phyloP scores from a whole-genome alignment of 2,113 vertebrate species.

The Thunnus thynnus region DNA sequence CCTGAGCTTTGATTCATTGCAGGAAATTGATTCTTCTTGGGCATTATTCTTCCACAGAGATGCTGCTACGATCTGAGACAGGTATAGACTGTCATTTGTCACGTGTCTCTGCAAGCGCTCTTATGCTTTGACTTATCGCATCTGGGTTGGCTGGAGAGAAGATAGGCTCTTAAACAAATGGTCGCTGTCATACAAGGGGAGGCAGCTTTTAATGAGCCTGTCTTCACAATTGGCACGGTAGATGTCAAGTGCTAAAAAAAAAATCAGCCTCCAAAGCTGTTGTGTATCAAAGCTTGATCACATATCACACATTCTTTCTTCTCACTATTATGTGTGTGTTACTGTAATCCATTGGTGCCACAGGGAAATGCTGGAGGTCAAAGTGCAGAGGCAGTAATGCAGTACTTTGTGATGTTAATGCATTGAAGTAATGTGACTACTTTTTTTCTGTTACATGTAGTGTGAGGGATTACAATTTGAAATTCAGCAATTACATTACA shows the following conservation, averaged over 20 bases:
- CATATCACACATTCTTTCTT: not conserved
- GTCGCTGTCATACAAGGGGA: constrained; percentile 57
- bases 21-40: constrained; percentile 78
- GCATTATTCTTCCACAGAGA: constrained; percentile 52
- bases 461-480: no score
- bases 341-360: not conserved
- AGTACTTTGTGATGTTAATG: no score
- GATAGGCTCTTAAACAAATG: constrained; percentile 67
- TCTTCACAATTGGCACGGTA: constrained; percentile 54
- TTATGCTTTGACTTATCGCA: constrained; percentile 47
- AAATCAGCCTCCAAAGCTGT: constrained; percentile 9
- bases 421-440: no score
- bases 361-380: not conserved
- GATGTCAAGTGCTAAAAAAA: constrained; percentile 36
- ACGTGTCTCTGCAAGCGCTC: constrained; percentile 50
- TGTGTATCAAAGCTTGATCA: constrained; percentile 16
- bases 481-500: no score
- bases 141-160: constrained; percentile 57
- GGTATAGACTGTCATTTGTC: constrained; percentile 62
- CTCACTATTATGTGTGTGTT: constrained; percentile 13
- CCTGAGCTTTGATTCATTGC: constrained; percentile 44
- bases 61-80: constrained; percentile 51
- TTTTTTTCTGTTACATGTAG: no score
- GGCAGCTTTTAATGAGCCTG: constrained; percentile 71
- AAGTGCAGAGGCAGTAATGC: not conserved